phyloP scores from a whole-genome alignment of 1,140 invertebrate genomes.

The Drosophila prosaltans region DNA sequence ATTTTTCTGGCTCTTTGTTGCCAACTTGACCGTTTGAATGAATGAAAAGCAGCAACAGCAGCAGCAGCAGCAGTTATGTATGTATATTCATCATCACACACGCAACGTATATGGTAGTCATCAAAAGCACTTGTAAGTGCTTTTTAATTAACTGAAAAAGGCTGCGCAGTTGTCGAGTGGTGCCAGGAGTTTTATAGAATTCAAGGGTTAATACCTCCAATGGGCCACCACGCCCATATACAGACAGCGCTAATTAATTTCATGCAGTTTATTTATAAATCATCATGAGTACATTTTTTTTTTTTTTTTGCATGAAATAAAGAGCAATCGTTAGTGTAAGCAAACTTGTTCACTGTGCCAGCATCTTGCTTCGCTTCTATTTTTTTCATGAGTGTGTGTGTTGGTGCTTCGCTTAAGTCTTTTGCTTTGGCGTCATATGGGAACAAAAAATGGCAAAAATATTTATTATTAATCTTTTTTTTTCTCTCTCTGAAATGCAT shows the following conservation, averaged over 20 bases:
- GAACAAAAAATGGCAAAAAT: conserved; percentile 22
- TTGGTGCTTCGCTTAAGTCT: conserved; percentile 19
- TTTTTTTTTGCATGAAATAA: not conserved
- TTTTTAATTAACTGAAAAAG: conserved; percentile 64
- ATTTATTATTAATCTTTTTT: not conserved
- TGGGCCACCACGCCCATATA: conserved; percentile 38
- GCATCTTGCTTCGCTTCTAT: not conserved
- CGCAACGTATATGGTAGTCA: conserved; percentile 4
- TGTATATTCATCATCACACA: not conserved
- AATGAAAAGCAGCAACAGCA: not conserved
- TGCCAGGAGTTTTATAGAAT: conserved; percentile 28
- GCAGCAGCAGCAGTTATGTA: not conserved
- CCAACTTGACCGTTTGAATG: conserved; percentile 1
- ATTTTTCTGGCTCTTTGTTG: conserved; percentile 7
- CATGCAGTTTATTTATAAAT: conserved; percentile 33
- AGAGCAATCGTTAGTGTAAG: not conserved
- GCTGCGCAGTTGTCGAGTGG: conserved; percentile 30
- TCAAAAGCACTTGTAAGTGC: conserved; percentile 31
- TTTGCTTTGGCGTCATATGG: conserved; percentile 28
- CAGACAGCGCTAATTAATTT: conserved; percentile 53
- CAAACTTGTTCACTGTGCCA: not conserved
- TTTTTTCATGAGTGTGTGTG: not conserved
- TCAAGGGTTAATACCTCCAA: conserved; percentile 13
- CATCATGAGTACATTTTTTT: not conserved
- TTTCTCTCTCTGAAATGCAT: conserved; percentile 39